Evolutionary conservation across 1,140 invertebrate species (phyloP).

Genomic region (Sesamia nonagrioides): DNA sequence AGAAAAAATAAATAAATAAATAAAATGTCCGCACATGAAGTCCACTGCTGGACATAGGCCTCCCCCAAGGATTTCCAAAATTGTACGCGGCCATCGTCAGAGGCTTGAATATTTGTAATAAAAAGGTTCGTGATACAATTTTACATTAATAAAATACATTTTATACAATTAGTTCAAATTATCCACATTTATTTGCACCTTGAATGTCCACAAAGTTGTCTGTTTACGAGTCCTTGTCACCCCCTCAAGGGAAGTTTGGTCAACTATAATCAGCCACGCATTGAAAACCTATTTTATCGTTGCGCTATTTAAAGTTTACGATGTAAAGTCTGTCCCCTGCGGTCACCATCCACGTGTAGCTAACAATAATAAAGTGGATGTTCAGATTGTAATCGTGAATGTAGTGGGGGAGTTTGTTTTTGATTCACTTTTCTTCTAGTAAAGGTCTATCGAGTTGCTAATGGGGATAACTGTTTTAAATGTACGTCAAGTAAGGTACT

Average conservation of each 20-base stretch:
- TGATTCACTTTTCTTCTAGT: neutral
- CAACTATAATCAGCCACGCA: neutral
- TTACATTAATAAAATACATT: too few relatives aligned
- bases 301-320: constrained; percentile 36
- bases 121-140: too few relatives aligned
- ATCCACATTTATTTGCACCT: neutral
- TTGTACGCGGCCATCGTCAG: too few relatives aligned
- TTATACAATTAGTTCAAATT: too few relatives aligned
- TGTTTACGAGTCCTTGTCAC: neutral
- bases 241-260: neutral
- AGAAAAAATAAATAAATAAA: too few relatives aligned
- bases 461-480: neutral
- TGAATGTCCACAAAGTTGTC: neutral
- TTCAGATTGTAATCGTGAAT: constrained; percentile 5
- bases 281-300: constrained; percentile 24
- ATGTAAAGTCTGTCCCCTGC: constrained; percentile 1
- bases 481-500: too few relatives aligned
- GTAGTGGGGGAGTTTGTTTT: neutral
- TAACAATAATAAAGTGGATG: constrained; percentile 1
- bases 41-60: too few relatives aligned
- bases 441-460: neutral
- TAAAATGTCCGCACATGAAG: too few relatives aligned
- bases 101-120: too few relatives aligned
- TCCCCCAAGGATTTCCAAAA: too few relatives aligned
- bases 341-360: neutral